Percentiles rank a stretch among this genome's conserved stretches.
Evolutionary conservation across 2,113 vertebrate species (phyloP).

Genomic region (Procapra przewalskii): DNA sequence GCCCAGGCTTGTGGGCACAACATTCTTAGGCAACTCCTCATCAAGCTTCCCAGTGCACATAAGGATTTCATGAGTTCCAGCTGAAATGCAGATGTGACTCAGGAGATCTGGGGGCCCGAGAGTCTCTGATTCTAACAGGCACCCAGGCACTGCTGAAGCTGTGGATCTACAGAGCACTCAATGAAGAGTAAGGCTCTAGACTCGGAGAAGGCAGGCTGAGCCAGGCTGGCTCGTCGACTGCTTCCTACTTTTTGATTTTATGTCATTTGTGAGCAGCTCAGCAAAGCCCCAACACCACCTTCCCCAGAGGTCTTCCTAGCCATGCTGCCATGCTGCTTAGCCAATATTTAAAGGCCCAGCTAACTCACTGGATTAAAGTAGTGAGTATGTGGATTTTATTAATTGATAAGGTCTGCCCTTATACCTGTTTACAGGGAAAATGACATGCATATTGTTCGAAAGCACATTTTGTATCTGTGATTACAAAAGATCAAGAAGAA

Average conservation of each 20-base stretch:
- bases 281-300: background rate
- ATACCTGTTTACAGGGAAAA: background rate
- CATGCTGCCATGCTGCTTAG: background rate
- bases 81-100: background rate
- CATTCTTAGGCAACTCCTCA: background rate
- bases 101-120: fast-evolving
- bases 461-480: background rate
- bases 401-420: background rate
- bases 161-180: background rate
- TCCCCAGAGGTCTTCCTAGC: background rate
- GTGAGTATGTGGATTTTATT: background rate
- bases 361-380: background rate
- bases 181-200: background rate
- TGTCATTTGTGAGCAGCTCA: background rate
- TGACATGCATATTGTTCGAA: background rate
- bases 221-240: fast-evolving
- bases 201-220: background rate
- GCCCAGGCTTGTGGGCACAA: background rate
- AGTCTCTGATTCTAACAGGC: background rate
- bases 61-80: background rate
- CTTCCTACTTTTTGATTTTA: background rate
- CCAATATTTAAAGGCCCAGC: background rate
- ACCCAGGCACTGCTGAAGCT: fast-evolving
- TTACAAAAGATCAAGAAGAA: conserved; percentile 3
- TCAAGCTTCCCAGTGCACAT: background rate